Evolutionary conservation across 2,888 invertebrate genomes (phyloP).

Genomic region (Tachystola acroxantha): DNA sequence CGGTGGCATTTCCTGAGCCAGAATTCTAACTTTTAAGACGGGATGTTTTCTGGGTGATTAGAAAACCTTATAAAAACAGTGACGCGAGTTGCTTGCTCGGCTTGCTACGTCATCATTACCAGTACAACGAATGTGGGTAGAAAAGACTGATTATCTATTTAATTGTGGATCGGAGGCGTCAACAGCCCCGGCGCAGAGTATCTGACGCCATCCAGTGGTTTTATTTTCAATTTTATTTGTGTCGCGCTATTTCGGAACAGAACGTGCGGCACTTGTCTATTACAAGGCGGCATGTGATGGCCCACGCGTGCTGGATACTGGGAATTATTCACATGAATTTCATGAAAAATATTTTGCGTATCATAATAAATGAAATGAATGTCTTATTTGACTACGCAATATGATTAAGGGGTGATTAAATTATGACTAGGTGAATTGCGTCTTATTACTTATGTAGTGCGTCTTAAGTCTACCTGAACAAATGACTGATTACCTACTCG

Average conservation of each 20-base stretch:
- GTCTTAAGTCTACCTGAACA: too few species aligned
- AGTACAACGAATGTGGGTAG: slow-evolving; percentile 14
- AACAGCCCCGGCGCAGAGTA: slow-evolving; percentile 51
- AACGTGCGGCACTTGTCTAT: slow-evolving; percentile 70
- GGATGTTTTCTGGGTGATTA: too few species aligned
- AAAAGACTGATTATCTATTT: slow-evolving; percentile 37
- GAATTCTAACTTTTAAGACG: too few species aligned
- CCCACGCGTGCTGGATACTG: slow-evolving; percentile 51
- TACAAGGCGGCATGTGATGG: slow-evolving; percentile 52
- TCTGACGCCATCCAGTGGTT: slow-evolving; percentile 69
- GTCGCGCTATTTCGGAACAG: slow-evolving; percentile 73
- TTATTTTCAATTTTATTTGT: slow-evolving; percentile 77
- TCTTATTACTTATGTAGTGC: too few species aligned
- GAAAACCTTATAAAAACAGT: too few species aligned
- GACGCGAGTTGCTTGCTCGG: too few species aligned
- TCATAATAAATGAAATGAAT: background rate
- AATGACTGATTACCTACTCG: background rate
- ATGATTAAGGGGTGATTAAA: too few species aligned
- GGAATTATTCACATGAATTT: slow-evolving; percentile 30
- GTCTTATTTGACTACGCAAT: too few species aligned
- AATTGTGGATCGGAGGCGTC: slow-evolving; percentile 43
- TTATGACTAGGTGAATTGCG: too few species aligned
- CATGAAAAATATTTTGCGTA: background rate
- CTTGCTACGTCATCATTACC: slow-evolving; percentile 3
- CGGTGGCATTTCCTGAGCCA: slow-evolving; percentile 40